phyloP scores from a whole-genome alignment of 1,140 invertebrate species.

The Drosophila equinoxialis region DNA sequence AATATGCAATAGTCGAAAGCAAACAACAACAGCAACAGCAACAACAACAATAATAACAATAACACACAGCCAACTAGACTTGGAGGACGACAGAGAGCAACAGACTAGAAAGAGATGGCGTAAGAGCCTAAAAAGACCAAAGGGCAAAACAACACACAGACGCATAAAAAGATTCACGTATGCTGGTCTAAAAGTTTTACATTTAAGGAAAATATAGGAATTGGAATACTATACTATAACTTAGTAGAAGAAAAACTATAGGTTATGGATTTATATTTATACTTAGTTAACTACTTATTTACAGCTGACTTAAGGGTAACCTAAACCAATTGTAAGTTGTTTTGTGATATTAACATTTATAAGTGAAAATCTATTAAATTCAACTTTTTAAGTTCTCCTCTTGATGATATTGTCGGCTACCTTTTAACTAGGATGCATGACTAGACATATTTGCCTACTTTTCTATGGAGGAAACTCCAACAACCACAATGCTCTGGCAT shows the following conservation, averaged over 20 bases:
- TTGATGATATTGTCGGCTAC: background rate
- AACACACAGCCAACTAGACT: conserved; percentile 48
- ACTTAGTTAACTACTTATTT: too few species aligned
- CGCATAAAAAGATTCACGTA: conserved; percentile 22
- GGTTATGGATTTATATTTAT: too few species aligned
- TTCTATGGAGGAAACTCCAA: conserved; percentile 37
- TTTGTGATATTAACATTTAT: too few species aligned
- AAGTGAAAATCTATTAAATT: background rate
- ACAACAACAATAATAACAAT: conserved; percentile 36
- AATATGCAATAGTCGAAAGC: conserved; percentile 70
- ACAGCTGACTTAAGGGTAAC: too few species aligned
- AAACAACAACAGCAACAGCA: background rate
- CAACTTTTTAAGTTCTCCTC: conserved; percentile 33
- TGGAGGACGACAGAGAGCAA: conserved; percentile 9
- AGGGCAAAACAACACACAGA: conserved; percentile 31
- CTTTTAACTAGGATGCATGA: conserved; percentile 54
- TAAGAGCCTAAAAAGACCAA: conserved; percentile 44
- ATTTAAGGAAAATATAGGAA: too few species aligned
- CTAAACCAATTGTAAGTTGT: too few species aligned
- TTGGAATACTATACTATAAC: too few species aligned
- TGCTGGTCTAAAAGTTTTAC: conserved; percentile 12
- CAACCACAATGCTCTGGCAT: conserved; percentile 20
- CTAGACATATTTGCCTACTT: conserved; percentile 58
- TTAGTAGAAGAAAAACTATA: too few species aligned
- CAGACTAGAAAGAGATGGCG: background rate